Evolutionary conservation across 2,797 vertebrate genomes (phyloP).

Genomic region (Pteropus rufus): DNA sequence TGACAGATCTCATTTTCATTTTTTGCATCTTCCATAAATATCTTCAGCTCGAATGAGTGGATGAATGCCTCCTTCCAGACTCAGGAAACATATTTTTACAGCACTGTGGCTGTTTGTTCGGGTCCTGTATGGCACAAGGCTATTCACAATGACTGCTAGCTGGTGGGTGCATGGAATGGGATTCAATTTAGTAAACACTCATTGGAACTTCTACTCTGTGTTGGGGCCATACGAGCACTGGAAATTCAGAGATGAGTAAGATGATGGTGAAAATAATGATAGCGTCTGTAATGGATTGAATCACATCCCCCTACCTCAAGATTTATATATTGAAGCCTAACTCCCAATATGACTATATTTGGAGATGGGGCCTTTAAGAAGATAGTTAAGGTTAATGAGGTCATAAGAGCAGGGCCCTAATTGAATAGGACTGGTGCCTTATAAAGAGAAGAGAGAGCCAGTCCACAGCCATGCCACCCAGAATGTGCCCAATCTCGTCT

Average conservation of each 20-base stretch:
- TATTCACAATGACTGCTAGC: background rate
- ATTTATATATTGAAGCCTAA: background rate
- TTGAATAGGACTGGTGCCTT: background rate
- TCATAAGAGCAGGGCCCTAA: background rate
- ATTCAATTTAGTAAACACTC: background rate
- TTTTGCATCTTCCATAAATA: constrained; percentile 25
- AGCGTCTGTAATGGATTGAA: background rate
- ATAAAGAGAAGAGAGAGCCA: background rate
- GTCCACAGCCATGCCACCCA: no score
- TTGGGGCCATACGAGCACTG: background rate
- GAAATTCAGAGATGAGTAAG: background rate
- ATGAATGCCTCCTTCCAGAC: background rate
- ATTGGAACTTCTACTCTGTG: background rate
- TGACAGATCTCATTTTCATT: constrained; percentile 22
- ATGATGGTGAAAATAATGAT: background rate
- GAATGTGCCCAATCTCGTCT: no score
- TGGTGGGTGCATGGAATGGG: background rate
- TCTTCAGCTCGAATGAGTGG: background rate
- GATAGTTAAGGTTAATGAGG: background rate
- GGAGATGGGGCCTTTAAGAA: background rate
- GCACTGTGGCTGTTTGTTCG: background rate
- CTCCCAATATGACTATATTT: background rate
- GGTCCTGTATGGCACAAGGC: background rate
- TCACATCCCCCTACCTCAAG: background rate
- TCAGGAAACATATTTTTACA: background rate